Conservation (phyloP, 2,888 invertebrate genomes). For the Dioctria linearis region DNA sequence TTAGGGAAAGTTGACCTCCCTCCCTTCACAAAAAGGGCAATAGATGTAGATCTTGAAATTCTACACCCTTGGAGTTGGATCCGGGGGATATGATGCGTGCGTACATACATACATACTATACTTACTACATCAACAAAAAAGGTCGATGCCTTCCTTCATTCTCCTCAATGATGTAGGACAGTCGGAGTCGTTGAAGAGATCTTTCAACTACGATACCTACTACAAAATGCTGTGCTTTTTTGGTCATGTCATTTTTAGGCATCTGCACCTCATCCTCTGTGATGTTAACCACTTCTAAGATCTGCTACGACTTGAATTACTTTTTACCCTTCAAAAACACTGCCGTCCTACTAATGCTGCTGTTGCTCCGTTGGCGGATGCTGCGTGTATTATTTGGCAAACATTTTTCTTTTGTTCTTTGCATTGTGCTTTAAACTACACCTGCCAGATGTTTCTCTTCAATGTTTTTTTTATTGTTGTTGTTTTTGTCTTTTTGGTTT, state of each 20-base stretch:
- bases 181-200: background rate
- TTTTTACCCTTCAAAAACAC: conserved; percentile 28
- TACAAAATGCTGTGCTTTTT: conserved; percentile 33
- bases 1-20: conserved; percentile 26
- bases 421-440: conserved; percentile 43
- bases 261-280: conserved; percentile 25
- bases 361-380: background rate
- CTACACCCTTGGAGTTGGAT: conserved; percentile 17
- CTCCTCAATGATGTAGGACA: conserved; percentile 33
- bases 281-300: conserved; percentile 3
- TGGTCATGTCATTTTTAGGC: conserved; percentile 2
- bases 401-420: conserved; percentile 33
- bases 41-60: conserved; percentile 21
- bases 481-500: conserved; percentile 1
- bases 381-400: conserved; percentile 38
- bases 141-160: conserved; percentile 34
- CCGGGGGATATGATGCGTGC: background rate
- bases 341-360: background rate
- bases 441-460: conserved; percentile 45
- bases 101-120: no score
- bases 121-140: background rate
- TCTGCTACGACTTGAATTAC: background rate
- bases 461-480: background rate
- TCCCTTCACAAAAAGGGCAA: conserved; percentile 4
- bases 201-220: conserved; percentile 30